Evolutionary conservation across 2,888 invertebrate species (phyloP), one percentile per base, ranked within the genome.

Genomic region (Meteorus colon): DNA sequence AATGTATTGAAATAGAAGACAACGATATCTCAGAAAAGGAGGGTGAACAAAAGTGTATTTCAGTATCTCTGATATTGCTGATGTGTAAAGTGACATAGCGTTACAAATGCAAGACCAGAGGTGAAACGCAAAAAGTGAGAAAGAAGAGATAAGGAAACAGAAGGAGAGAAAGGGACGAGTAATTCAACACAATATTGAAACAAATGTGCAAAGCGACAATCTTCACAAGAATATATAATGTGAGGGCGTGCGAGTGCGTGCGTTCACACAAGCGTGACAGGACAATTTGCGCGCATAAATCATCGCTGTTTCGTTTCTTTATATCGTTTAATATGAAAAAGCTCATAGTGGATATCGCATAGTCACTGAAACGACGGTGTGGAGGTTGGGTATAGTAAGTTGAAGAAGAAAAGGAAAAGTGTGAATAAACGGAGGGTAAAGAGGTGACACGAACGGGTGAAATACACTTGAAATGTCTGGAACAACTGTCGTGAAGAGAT

Each of bases 241-340:
- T 66, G 67, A 45, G 45, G 10, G 45, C 14, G 10, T 12, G 48
- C 12, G 16, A 14, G n/a, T 48, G 48, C 48, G n/a, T 48, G 48
- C 48, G 16, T 72, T 65, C 34, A 65, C 65, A 70, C 65, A 41
- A 72, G 74, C 75, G 73, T 85, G 88, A 87, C 88, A 87, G 86
- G 84, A 88, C 87, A 88, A 89, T 89, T 88, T 88, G 87, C 83
- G 86, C 87, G 84, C 87, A 88, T 88, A 89, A 88, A 89, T 88
- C 87, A 87, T 84, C 76, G n/a, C 48, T n/a, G 67, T 75, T 83
- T 82, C 82, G 84, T 86, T 88, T 88, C 88, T 88, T 88, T 86
- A 86, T 87, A 86, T 88, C 87, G 84, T 84, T 88, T 88, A 88
- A 88, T 88, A 88, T 86, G 86, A 87, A 87, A 86, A 74, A 62